These are phyloP conservation scores for Charina bottae DNA, from an alignment of 2,113 vertebrate genomes.

Conservation along the genomic window DNA sequence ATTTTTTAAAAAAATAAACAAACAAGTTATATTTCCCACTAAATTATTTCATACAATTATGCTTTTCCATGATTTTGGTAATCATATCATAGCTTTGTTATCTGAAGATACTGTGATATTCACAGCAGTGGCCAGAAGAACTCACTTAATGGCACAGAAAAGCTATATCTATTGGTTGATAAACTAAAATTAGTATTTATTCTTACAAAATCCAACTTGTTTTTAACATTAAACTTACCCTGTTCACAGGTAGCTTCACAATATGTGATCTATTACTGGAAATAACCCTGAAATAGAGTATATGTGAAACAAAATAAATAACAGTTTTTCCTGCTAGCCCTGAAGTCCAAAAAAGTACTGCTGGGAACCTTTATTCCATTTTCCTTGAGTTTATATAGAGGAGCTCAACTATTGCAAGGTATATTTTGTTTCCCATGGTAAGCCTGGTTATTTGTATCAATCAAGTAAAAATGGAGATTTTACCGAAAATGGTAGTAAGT, in stretches of 20 bases:
- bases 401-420: background rate
- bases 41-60: background rate
- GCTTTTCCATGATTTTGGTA: background rate
- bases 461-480: background rate
- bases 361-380: background rate
- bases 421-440: background rate
- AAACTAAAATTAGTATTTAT: background rate
- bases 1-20: background rate
- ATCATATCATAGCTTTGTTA: background rate
- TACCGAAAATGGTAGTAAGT: background rate
- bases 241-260: constrained; percentile 88
- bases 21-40: background rate
- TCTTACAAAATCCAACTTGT: background rate
- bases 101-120: background rate
- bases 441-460: background rate
- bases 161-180: background rate
- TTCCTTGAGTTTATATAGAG: background rate
- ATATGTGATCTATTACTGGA: constrained; percentile 94
- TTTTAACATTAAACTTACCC: constrained; percentile 76
- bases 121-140: background rate
- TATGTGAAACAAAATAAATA: constrained; percentile 8
- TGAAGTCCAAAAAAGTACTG: background rate
- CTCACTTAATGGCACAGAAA: background rate
- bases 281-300: constrained; percentile 84
- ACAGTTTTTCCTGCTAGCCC: background rate